Base-by-base conservation (phyloP, 30 jellyfish, hydroid and myxozoan genomes). In the Nemopilema nomurai region DNA sequence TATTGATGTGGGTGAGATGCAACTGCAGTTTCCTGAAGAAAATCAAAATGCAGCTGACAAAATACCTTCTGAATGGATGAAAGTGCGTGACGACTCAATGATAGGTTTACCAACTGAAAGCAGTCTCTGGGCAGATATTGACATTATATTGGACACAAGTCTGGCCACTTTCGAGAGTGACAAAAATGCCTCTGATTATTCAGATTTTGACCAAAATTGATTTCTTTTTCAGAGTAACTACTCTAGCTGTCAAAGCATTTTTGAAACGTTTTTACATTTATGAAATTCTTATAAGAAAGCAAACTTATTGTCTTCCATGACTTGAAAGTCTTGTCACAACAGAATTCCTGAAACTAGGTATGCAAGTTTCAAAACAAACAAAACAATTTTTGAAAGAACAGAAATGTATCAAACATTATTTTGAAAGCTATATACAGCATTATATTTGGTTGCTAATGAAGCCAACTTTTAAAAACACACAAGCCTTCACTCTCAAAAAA, bases 41-140 rank as follows among this genome's bases (percentile, higher is more conserved):
- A 7, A 16, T 49, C 9, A 51, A 23, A 27, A 76, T 76, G 85
- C 26, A 23, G 74, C 51, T 51, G 85, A 49, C 74, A 74, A 76
- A 23, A 76, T 76, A 71, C 85, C 85, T 41, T 76, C 52, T 51
- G 74, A 76, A 51, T 76, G 85, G 85, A 76, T 76, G 74, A 74
- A 49, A 41, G 32, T 76, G 85, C 49, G 85, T 17, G 85, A 76
- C 24, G 85, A 76, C 57, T 76, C 85, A 16, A 17, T 41, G 74
- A 71, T 76, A 28, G 74, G 85, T 76, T 76, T 76, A 41, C 72
- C 85, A 29, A 76, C 72, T 41, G 85, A 76, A 76, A 76, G 85
- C 68, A 41, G 67, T 28, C 83, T 28, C 57, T 41, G 6, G 57
- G 57, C 57, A 41, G 57, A 41, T 41, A 41, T 41, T 41, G 57